Percentiles rank a stretch among this genome's conserved stretches.
Evolutionary conservation across 2,113 vertebrate species (phyloP).

Genomic region (Ciconia boyciana): DNA sequence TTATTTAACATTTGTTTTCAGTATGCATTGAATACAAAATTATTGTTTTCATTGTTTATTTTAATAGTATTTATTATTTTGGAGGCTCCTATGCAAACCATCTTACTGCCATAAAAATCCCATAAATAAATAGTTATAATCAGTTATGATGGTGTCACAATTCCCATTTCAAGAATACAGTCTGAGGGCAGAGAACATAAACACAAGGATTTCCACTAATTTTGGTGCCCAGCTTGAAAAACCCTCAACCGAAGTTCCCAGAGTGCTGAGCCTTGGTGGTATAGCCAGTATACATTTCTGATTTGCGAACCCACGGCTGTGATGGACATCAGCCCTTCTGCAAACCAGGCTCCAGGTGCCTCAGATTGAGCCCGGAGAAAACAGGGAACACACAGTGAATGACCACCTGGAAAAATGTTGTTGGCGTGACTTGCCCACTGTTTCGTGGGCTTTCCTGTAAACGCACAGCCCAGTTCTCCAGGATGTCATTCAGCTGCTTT

Average conservation of each 20-base stretch:
- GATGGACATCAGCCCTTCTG: not conserved
- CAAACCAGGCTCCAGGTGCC: not conserved
- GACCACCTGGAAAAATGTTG: not conserved
- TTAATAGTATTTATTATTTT: not conserved
- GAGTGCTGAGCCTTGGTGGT: not conserved
- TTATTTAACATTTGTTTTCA: not conserved
- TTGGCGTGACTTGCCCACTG: rapidly evolving
- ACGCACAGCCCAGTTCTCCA: not conserved
- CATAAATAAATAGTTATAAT: not conserved
- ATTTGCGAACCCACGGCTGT: rapidly evolving
- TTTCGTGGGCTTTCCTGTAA: not conserved
- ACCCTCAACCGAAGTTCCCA: not conserved
- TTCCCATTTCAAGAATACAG: not conserved
- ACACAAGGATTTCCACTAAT: not conserved
- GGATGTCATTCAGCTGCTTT: not conserved
- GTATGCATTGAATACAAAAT: not conserved
- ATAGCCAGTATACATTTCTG: not conserved
- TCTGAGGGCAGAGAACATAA: not conserved
- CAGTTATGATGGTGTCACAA: not conserved
- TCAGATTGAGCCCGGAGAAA: not conserved
- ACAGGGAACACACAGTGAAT: not conserved
- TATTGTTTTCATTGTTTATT: not conserved
- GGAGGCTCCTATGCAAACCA: not conserved
- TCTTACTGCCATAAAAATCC: not conserved
- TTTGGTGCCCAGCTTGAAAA: not conserved